Evolutionary conservation across 64 coral and sea anemone species (phyloP).

Genomic region (Pocillopora damicornis): DNA sequence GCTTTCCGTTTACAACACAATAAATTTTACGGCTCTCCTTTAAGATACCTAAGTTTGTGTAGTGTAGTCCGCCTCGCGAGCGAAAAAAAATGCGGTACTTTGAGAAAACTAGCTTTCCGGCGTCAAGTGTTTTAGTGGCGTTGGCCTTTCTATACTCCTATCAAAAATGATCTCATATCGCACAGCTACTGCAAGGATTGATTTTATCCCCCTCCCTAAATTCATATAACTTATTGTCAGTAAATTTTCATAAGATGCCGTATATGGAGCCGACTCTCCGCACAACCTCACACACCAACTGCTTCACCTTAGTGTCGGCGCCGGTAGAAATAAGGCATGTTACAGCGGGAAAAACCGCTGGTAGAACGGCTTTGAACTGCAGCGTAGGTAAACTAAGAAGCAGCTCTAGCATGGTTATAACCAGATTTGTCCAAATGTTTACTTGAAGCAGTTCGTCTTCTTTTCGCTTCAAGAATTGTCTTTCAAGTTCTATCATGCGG

Average conservation of each 20-base stretch:
- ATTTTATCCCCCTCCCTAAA: no score
- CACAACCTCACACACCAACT: constrained; percentile 89
- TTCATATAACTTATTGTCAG: not conserved
- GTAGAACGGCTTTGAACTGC: constrained; percentile 95
- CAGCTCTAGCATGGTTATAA: constrained; percentile 80
- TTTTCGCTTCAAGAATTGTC: constrained; percentile 75
- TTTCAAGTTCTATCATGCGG: constrained; percentile 72
- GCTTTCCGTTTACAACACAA: no score
- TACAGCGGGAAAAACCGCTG: constrained; percentile 95
- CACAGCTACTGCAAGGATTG: not conserved
- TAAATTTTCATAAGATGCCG: constrained; percentile 70
- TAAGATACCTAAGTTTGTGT: no score
- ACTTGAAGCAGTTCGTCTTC: constrained; percentile 92
- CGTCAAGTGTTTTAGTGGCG: no score
- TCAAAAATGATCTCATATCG: no score
- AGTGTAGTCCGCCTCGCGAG: no score
- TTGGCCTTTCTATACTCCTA: no score
- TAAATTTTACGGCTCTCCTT: no score
- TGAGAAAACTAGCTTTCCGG: no score
- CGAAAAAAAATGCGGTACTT: no score
- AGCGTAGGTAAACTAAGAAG: constrained; percentile 85
- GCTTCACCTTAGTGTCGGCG: constrained; percentile 83
- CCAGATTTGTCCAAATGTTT: constrained; percentile 88
- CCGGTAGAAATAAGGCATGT: constrained; percentile 79
- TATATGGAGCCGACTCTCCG: constrained; percentile 88